These are phyloP conservation scores for Euphonia xanthogaster DNA, from an alignment of 2,797 vertebrate species.

Conservation along the genomic window DNA sequence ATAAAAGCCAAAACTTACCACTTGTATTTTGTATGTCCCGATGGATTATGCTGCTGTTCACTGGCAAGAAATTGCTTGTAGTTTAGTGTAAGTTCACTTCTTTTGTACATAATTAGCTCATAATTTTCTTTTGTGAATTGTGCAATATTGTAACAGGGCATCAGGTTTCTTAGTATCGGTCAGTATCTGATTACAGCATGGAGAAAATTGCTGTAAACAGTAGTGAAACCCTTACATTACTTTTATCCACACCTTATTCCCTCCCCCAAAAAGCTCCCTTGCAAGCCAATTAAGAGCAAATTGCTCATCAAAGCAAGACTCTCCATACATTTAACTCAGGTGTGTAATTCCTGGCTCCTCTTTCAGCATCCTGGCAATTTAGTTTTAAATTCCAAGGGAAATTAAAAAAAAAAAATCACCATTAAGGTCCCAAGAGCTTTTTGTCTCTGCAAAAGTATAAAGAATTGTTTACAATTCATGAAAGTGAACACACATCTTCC, in stretches of 20 bases:
- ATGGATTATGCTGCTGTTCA: neutral
- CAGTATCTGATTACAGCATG: neutral
- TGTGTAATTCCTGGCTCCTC: neutral
- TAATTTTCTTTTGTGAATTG: neutral
- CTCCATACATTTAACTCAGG: neutral
- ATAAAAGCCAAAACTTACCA: neutral
- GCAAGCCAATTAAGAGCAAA: neutral
- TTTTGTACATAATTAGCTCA: neutral
- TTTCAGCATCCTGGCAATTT: neutral
- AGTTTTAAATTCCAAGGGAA: neutral
- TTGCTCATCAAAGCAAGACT: neutral
- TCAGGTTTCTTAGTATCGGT: neutral
- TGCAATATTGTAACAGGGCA: neutral
- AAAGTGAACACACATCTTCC: neutral
- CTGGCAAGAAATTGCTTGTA: neutral
- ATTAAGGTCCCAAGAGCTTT: neutral
- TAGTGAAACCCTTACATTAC: neutral
- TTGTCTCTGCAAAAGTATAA: neutral
- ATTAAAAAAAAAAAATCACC: neutral
- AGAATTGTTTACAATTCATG: neutral
- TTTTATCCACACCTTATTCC: neutral
- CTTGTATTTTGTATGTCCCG: neutral
- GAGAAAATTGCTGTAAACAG: neutral
- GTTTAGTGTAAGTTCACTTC: neutral
- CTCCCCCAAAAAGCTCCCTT: neutral